A percentile compares a stretch with the other conserved stretches of the same genome.
These are phyloP conservation scores for Leptinotarsa undecemlineata DNA, from an alignment of 1,140 invertebrate genomes.

Conservation along the genomic window DNA sequence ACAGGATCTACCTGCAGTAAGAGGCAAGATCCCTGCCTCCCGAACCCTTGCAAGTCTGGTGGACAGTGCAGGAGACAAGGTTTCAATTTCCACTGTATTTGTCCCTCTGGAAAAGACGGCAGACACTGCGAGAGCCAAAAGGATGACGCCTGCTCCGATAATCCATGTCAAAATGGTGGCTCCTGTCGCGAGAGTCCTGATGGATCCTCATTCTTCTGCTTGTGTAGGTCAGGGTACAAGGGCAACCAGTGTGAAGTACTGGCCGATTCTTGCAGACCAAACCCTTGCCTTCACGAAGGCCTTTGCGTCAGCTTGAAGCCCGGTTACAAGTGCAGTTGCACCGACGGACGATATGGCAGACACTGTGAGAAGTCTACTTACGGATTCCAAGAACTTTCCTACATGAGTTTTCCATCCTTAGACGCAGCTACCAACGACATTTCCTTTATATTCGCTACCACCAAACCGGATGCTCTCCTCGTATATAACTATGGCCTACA, in stretches of 20 bases:
- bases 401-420: slow-evolving; percentile 82
- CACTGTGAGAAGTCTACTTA: slow-evolving; percentile 89
- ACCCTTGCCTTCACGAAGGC: slow-evolving; percentile 85
- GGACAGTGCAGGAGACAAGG: slow-evolving; percentile 81
- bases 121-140: slow-evolving; percentile 81
- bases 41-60: slow-evolving; percentile 82
- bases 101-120: slow-evolving; percentile 76
- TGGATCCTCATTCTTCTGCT: slow-evolving; percentile 84
- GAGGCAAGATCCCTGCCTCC: slow-evolving; percentile 86
- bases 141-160: slow-evolving; percentile 79
- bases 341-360: slow-evolving; percentile 82
- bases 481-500: slow-evolving; percentile 89
- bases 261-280: slow-evolving; percentile 85
- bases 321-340: slow-evolving; percentile 86
- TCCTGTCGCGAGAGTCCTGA: slow-evolving; percentile 85
- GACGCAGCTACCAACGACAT: slow-evolving; percentile 89
- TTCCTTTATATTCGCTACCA: slow-evolving; percentile 88
- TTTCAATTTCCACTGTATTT: slow-evolving; percentile 81
- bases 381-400: slow-evolving; percentile 87
- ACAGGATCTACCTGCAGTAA: slow-evolving; percentile 78
- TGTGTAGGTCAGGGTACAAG: slow-evolving; percentile 85
- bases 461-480: slow-evolving; percentile 81
- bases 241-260: slow-evolving; percentile 86
- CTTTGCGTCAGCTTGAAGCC: slow-evolving; percentile 80
- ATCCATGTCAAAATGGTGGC: slow-evolving; percentile 87